A percentile compares a stretch with the other conserved stretches of the same genome.
Evolutionary conservation across 2,113 vertebrate genomes (phyloP).

Genomic region (Oryzias celebensis): DNA sequence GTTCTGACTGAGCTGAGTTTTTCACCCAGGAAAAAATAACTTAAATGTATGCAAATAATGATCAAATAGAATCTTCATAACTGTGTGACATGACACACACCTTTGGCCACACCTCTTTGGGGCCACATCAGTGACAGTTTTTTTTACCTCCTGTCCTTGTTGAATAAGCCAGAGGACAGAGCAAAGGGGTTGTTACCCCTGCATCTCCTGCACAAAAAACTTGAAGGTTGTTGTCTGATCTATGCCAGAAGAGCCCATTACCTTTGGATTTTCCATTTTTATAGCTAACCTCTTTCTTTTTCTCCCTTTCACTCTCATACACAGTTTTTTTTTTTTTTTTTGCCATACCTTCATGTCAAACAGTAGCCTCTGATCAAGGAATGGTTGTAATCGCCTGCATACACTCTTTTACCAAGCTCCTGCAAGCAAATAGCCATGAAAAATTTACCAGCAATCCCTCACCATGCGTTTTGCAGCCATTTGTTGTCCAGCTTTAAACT

Average conservation of each 20-base stretch:
- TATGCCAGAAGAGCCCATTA: conserved; percentile 57
- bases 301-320: conserved; percentile 22
- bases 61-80: not conserved
- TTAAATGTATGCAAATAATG: no score
- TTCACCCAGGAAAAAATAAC: no score
- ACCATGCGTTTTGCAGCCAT: conserved; percentile 89
- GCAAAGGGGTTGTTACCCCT: conserved; percentile 70
- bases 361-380: conserved; percentile 78
- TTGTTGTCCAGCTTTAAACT: conserved; percentile 90
- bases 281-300: conserved; percentile 34
- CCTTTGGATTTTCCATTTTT: conserved; percentile 59
- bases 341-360: conserved; percentile 57
- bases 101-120: conserved; percentile 34
- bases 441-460: conserved; percentile 87
- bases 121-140: conserved; percentile 78
- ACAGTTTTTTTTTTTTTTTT: conserved; percentile 11
- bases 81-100: conserved; percentile 56
- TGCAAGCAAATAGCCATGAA: conserved; percentile 83
- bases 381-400: conserved; percentile 78
- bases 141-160: conserved; percentile 70
- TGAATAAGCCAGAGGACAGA: conserved; percentile 63
- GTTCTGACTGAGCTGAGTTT: no score
- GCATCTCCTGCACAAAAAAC: conserved; percentile 56
- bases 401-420: conserved; percentile 76
- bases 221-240: conserved; percentile 80